Evolutionary conservation across 2,113 vertebrate genomes (phyloP), one percentile per base, ranked within the genome.

Genomic region (Turdus rufiventris): DNA sequence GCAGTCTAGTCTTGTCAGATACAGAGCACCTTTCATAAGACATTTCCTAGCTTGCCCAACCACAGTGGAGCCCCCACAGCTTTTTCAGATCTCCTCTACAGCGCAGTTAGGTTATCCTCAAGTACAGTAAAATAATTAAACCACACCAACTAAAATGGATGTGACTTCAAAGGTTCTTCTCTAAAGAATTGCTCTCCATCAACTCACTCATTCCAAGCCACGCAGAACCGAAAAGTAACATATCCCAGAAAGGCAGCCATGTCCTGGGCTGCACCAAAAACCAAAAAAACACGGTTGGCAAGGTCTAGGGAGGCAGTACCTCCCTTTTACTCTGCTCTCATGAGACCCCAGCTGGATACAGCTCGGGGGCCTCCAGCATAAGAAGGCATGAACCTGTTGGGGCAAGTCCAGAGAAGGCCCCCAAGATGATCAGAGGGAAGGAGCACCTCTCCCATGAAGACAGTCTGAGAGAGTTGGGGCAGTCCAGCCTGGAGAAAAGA

Each of bases 21-120:
- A 57, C 25, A 73, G 40, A 61, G 74, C 42, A 73, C 34, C 67
- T 61, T 68, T 81, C 61, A 43, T 76, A 92, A 92, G 79, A 45
- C 42, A 70, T 79, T 90, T 89, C 86, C 79, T 42, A 67, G 91
- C 89, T 80, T 90, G 63, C 70, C 31, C 65, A 78, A 56, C 91
- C 87, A 97, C 91, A 91, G 43, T 84, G 94, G 71, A 96, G 87
- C 83, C 92, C 94, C 82, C 65, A 91, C 67, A 94, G 68, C 80
- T 91, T 96, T 91, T 94, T 94, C 88, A 95, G 80, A 91, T 94
- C 94, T 95, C 67, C 85, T 96, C 88, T 92, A 77, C 47, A 33
- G 77, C 72, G 66, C 72, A 86, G 88, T 91, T 73, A 93, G 84
- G 53, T 84, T 94, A 93, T 66, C 85, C 76, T 79, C 56, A 68